phyloP scores from a whole-genome alignment of 2,113 vertebrate genomes.

The Carassius auratus region DNA sequence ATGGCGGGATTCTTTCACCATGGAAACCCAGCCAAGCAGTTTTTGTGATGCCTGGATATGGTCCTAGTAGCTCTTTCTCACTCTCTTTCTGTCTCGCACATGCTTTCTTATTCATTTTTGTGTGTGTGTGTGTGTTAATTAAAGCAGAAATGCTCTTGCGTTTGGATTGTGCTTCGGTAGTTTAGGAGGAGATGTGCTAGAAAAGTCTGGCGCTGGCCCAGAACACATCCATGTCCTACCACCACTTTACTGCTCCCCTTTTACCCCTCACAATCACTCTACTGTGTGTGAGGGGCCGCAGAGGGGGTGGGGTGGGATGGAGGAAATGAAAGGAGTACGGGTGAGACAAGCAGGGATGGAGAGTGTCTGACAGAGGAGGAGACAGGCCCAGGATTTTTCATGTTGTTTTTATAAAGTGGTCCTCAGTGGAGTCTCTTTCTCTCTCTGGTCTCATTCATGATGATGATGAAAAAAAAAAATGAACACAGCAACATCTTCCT shows the following conservation, averaged over 20 bases:
- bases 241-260: slow-evolving; percentile 41
- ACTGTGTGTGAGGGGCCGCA: slow-evolving; percentile 44
- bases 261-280: slow-evolving; percentile 53
- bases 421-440: neutral
- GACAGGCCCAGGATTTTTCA: slow-evolving; percentile 45
- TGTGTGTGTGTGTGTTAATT: slow-evolving; percentile 47
- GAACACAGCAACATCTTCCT: neutral
- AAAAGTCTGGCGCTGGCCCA: slow-evolving; percentile 46
- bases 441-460: neutral
- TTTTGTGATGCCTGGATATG: neutral
- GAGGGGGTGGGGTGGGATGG: neutral
- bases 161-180: slow-evolving; percentile 29
- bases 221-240: slow-evolving; percentile 48
- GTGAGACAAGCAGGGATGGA: slow-evolving; percentile 32
- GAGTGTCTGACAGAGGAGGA: slow-evolving; percentile 20
- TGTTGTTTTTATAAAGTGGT: slow-evolving; percentile 32
- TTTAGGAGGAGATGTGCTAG: slow-evolving; percentile 22
- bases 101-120: neutral
- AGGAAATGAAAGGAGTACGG: neutral
- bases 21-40: slow-evolving; percentile 38
- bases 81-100: neutral
- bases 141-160: slow-evolving; percentile 42
- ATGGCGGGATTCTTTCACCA: slow-evolving; percentile 36
- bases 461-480: neutral
- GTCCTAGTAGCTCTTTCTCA: slow-evolving; percentile 1